Conservation (phyloP, 2,888 invertebrate species). For the Odontothrips loti region DNA sequence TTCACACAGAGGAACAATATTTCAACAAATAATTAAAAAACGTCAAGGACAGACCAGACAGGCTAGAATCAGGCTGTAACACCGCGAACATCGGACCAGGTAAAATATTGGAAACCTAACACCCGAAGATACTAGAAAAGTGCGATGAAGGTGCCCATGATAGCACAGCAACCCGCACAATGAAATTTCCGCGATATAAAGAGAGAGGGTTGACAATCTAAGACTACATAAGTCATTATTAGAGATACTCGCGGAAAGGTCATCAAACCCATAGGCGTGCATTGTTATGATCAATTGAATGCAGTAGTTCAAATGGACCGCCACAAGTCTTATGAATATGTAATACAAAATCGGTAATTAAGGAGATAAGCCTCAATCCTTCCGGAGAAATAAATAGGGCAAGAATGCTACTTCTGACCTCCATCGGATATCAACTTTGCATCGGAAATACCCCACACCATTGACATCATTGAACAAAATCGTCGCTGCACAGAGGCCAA, state of each 20-base stretch:
- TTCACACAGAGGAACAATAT: not conserved
- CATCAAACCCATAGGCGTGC: conserved; percentile 16
- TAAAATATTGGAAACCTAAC: too few species aligned
- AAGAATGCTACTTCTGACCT: not conserved
- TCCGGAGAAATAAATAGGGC: not conserved
- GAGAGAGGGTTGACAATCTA: too few species aligned
- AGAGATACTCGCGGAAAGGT: not conserved
- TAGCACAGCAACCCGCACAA: too few species aligned
- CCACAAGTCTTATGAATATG: not conserved
- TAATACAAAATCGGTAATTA: not conserved
- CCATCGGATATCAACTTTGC: conserved; percentile 20
- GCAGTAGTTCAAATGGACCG: not conserved
- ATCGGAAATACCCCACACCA: conserved; percentile 24
- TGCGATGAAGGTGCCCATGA: too few species aligned
- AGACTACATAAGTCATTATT: not conserved
- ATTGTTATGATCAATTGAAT: conserved; percentile 7
- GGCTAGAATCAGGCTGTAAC: not conserved
- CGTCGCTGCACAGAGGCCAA: not conserved
- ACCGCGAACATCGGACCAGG: not conserved
- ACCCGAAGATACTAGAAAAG: too few species aligned
- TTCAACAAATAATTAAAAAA: not conserved
- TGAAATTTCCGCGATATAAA: too few species aligned
- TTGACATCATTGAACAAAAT: conserved; percentile 13
- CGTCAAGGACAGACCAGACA: not conserved
- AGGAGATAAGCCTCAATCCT: not conserved